Conservation (phyloP, 2,113 vertebrate species). For the Caloenas nicobarica region DNA sequence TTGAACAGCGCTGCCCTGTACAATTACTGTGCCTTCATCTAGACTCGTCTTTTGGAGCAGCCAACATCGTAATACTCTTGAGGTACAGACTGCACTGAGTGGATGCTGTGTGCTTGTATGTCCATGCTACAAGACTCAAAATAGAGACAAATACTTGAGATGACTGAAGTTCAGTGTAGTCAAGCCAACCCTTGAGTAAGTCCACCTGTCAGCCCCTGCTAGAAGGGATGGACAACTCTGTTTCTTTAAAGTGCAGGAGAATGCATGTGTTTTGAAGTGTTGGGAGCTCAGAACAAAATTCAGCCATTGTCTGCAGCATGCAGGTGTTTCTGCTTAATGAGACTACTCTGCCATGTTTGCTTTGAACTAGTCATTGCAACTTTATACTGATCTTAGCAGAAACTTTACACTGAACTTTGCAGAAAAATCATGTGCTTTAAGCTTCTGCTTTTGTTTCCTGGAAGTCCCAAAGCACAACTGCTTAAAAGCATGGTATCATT, state of each 20-base stretch:
- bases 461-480: background rate
- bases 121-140: background rate
- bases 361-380: background rate
- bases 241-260: background rate
- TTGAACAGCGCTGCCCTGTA: background rate
- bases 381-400: background rate
- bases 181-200: background rate
- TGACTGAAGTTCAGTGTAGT: background rate
- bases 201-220: background rate
- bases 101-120: background rate
- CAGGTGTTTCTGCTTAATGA: background rate
- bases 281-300: background rate
- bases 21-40: background rate
- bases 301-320: background rate
- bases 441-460: conserved; percentile 14
- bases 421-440: background rate
- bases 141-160: background rate
- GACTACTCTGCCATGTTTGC: background rate
- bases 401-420: background rate
- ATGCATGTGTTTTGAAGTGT: background rate
- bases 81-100: background rate
- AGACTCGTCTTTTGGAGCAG: background rate
- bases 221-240: background rate
- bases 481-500: background rate
- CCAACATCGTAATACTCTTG: background rate